A percentile compares a stretch with the other conserved stretches of the same genome.
Conservation (phyloP, 2,888 invertebrate genomes). For the Peribatodes rhomboidaria region DNA sequence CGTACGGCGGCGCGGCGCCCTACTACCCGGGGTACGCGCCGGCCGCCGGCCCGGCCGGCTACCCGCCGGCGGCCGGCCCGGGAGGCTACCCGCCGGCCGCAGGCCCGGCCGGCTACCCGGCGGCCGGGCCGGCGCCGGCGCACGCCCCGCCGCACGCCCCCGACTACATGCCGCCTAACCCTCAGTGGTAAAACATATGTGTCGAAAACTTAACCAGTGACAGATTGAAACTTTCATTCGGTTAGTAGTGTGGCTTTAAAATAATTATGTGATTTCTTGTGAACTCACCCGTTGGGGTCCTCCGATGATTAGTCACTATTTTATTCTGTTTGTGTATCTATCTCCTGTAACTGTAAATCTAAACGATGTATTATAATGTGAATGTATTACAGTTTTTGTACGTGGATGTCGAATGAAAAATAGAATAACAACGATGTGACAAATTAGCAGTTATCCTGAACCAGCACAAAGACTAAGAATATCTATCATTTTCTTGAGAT, state of each 20-base stretch:
- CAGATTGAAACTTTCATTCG: slow-evolving; percentile 28
- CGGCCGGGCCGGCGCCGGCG: slow-evolving; percentile 55
- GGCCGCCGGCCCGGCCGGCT: slow-evolving; percentile 61
- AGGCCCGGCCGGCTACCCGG: slow-evolving; percentile 57
- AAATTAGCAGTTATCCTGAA: slow-evolving; percentile 16
- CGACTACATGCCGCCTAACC: slow-evolving; percentile 76
- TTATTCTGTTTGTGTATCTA: slow-evolving; percentile 48
- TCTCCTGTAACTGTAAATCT: slow-evolving; percentile 25
- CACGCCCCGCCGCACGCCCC: slow-evolving; percentile 60
- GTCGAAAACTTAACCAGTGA: slow-evolving; percentile 35
- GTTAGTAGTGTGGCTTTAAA: slow-evolving; percentile 60
- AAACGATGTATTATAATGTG: slow-evolving; percentile 23
- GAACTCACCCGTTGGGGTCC: slow-evolving; percentile 43
- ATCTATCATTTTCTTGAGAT: background rate
- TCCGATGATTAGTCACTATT: slow-evolving; percentile 47
- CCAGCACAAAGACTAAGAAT: slow-evolving; percentile 13
- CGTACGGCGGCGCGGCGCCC: slow-evolving; percentile 78
- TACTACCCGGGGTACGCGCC: slow-evolving; percentile 81
- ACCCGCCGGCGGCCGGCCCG: slow-evolving; percentile 62
- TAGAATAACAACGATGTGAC: slow-evolving; percentile 5
- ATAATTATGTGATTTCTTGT: slow-evolving; percentile 46
- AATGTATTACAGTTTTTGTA: slow-evolving; percentile 10
- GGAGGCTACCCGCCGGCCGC: slow-evolving; percentile 72
- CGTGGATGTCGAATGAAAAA: slow-evolving; percentile 6
- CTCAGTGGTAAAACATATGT: slow-evolving; percentile 71